Conservation (phyloP, 2,888 invertebrate species). For the Lithophane ornitopus region DNA sequence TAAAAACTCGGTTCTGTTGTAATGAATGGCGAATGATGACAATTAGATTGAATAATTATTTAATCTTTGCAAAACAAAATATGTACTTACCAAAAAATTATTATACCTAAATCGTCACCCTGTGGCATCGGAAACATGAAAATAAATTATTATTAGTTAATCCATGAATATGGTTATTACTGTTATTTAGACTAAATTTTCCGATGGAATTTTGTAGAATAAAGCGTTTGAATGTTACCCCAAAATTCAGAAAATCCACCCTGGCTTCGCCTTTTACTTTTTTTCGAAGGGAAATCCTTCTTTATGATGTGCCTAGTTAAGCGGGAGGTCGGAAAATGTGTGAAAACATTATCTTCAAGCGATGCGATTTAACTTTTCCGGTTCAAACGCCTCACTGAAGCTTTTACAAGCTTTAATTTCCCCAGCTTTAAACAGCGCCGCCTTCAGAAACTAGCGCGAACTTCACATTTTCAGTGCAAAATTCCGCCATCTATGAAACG, state of each 20-base stretch:
- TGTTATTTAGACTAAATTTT: not conserved
- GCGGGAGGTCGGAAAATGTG: too few relatives aligned
- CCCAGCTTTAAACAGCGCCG: conserved; percentile 19
- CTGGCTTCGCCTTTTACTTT: too few relatives aligned
- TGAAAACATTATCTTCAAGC: not conserved
- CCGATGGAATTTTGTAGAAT: not conserved
- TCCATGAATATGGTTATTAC: not conserved
- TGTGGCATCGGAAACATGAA: not conserved
- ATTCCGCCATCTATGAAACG: conserved; percentile 2
- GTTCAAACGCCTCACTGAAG: not conserved
- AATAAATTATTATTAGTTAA: not conserved
- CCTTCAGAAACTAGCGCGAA: conserved; percentile 9
- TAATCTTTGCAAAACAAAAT: not conserved
- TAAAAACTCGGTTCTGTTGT: not conserved
- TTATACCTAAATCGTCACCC: not conserved
- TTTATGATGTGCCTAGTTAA: not conserved
- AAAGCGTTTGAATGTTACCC: not conserved
- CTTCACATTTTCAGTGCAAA: not conserved
- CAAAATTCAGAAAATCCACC: not conserved
- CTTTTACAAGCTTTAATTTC: not conserved
- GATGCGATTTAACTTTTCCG: not conserved
- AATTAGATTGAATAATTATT: not conserved
- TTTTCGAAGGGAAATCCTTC: not conserved
- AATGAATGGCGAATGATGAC: not conserved
- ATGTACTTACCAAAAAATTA: not conserved